Conservation (phyloP, 2,113 vertebrate species). For the Emberiza fucata region DNA sequence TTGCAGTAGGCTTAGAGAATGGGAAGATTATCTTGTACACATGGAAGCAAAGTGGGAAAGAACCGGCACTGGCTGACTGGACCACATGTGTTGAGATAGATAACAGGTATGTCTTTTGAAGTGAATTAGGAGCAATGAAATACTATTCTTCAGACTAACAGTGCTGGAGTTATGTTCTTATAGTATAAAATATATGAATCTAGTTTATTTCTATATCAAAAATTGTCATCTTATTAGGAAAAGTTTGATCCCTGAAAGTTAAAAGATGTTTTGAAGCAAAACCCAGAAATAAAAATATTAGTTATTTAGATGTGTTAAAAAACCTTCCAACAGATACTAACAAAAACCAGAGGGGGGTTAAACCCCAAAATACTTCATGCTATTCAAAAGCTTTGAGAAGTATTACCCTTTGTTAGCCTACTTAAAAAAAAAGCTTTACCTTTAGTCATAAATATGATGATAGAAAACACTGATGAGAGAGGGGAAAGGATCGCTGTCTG, state of each 20-base stretch:
- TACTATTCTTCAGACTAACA: neutral
- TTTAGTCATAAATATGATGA: neutral
- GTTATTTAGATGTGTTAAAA: neutral
- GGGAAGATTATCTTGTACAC: conserved; percentile 85
- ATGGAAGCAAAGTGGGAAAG: conserved; percentile 78
- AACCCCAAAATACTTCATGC: neutral
- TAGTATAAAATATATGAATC: neutral
- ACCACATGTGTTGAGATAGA: conserved; percentile 73
- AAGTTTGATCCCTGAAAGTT: neutral
- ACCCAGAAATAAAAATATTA: neutral
- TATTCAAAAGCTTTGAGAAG: neutral
- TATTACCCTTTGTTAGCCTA: neutral
- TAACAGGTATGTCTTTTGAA: conserved; percentile 78
- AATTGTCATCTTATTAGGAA: neutral
- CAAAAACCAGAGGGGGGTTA: neutral
- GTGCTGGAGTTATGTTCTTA: neutral
- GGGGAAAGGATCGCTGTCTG: neutral
- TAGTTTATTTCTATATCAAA: neutral
- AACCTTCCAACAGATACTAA: fast-evolving
- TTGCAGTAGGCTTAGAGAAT: conserved; percentile 87
- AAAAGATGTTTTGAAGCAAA: neutral
- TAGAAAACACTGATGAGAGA: neutral
- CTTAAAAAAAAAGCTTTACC: neutral
- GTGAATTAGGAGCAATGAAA: neutral
- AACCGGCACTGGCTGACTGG: conserved; percentile 79